phyloP scores from a whole-genome alignment of 2,113 vertebrate genomes.

The Tragelaphus scriptus region DNA sequence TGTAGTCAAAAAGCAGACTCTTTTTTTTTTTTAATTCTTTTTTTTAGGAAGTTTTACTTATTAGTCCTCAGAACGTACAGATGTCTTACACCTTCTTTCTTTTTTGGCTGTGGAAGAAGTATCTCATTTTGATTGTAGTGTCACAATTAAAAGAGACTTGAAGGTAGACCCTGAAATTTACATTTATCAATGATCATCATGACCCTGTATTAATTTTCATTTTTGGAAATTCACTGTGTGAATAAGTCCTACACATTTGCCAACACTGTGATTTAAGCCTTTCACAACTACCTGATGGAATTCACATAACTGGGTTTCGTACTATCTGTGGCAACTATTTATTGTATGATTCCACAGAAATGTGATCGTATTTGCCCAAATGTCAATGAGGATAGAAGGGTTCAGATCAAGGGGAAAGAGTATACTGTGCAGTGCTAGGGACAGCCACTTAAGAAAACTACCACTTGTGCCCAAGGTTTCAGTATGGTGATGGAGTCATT shows the following conservation, averaged over 20 bases:
- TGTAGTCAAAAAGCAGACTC: conserved; percentile 7
- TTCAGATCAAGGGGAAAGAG: not conserved
- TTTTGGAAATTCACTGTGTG: not conserved
- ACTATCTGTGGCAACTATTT: not conserved
- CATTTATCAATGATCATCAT: not conserved
- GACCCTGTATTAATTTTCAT: not conserved
- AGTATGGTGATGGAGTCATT: not conserved
- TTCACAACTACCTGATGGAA: not conserved
- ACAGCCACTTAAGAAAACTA: not conserved
- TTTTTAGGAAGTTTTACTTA: not conserved
- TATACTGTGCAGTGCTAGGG: not conserved
- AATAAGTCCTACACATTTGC: not conserved
- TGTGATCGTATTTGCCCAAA: not conserved
- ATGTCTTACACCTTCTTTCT: not conserved
- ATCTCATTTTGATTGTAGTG: not conserved
- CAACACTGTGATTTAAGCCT: not conserved
- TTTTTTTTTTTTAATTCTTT: not conserved
- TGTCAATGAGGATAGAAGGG: not conserved
- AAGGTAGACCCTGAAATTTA: not conserved
- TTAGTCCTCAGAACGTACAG: not conserved
- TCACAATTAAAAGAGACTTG: not conserved
- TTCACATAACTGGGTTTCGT: not conserved
- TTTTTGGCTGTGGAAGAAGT: not conserved
- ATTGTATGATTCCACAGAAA: not conserved
- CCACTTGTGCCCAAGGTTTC: not conserved